phyloP scores from a whole-genome alignment of 1,140 invertebrate species.

The Pentalonia nigronervosa region DNA sequence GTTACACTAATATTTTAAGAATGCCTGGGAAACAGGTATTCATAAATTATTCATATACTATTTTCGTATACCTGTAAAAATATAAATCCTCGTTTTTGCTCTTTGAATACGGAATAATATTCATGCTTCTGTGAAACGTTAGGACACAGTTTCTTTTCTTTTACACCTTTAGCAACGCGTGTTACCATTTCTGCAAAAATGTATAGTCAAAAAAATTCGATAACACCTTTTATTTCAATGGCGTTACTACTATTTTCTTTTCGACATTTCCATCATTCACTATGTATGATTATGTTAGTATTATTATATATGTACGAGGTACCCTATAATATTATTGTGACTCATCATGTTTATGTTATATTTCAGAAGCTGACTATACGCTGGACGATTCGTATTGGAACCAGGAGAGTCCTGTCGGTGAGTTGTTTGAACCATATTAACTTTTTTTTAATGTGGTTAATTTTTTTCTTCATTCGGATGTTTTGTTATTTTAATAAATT shows the following conservation, averaged over 20 bases:
- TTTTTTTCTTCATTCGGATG: not conserved
- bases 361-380: constrained; percentile 89
- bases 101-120: constrained; percentile 59
- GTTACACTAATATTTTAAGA: constrained; percentile 60
- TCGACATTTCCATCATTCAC: not conserved
- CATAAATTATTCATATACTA: constrained; percentile 35
- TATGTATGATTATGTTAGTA: not conserved
- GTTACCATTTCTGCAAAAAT: not conserved
- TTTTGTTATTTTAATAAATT: constrained; percentile 33
- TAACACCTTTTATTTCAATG: not conserved
- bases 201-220: not conserved
- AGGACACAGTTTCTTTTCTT: constrained; percentile 25
- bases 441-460: not conserved
- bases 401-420: constrained; percentile 85
- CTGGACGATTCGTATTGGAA: constrained; percentile 91
- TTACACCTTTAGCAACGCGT: not conserved
- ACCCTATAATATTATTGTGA: not conserved
- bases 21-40: constrained; percentile 59
- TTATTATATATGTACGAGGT: not conserved
- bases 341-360: constrained; percentile 60
- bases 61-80: constrained; percentile 20
- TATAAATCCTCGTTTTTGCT: constrained; percentile 28
- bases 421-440: constrained; percentile 67
- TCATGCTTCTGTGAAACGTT: constrained; percentile 20
- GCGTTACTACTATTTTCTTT: not conserved